Evolutionary conservation across 1,140 invertebrate species (phyloP), one percentile per base, ranked within the genome.

Genomic region (Coenobita brevimanus): DNA sequence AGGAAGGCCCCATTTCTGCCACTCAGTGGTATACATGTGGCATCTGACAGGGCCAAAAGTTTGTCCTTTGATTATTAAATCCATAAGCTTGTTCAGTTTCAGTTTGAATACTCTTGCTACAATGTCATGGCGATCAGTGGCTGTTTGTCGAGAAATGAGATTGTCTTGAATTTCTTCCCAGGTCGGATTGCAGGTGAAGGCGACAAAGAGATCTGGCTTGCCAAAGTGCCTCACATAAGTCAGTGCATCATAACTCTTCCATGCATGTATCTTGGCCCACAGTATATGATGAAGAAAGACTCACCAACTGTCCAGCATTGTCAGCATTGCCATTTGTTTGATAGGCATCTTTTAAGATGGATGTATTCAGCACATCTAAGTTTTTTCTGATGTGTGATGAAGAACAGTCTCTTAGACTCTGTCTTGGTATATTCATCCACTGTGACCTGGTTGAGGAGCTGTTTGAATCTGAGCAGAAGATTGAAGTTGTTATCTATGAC

Each of bases 81-180:
- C 27, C 10, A 75, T n/a, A 15, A 75, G 71, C 24, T 75, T 75
- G 24, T 75, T 75, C 15, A 33, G 71, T 43, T 75, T 75, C 36
- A 33, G 27, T 17, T 75, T n/a, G 36, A 2, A 75, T 30, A 75
- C 71, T 36, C 38, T 0, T 8, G 71, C 71, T 1, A 41, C 38
- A 1, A 46, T 1, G 38, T 75, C 10, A 43, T 75, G 71, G 33
- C 38, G 3, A 13, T 75, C 38, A 38, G 10, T 75, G 15, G 6
- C 13, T 75, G 24, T 27, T 43, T 75, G 71, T 33, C 2, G 1
- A 0, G 27, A 13, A 43, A 43, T 15, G 21, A 75, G 71, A 15
- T 38, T 24, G 10, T 75, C 36, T 36, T 30, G 8, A 24, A 75
- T 75, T 43, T 75, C 71, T 36, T n/a, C 6, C 71, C 38, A 75